Base-by-base conservation (phyloP, 2,113 vertebrate genomes). In the Nansenia antarctica region DNA sequence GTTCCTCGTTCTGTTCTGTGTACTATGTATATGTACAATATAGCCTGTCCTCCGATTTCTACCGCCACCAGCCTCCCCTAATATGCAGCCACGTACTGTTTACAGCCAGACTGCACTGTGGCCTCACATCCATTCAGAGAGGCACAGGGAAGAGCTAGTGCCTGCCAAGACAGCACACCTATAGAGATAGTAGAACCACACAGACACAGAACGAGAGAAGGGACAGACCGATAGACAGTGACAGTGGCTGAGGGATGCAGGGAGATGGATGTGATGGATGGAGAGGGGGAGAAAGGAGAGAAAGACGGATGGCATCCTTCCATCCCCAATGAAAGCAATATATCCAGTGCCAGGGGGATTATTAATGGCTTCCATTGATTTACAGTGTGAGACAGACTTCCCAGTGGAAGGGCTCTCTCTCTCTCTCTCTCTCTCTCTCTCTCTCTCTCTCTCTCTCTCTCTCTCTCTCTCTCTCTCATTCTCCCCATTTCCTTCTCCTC, bases 281-380 rank as follows among this genome's bases (percentile, higher is more conserved):
- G 73, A 73, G 58, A 47, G 68, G 77, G 59, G 59, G 68, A 61
- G 67, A 82, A 67, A 72, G 27, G 70, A 67, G 60, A 73, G 73
- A 82, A 72, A 62, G 60, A 78, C 80, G 75, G 83, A 85, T 85
- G 68, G 72, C 53, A 60, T 74, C 37, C 65, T 72, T 68, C 78
- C 74, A 47, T 83, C 66, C 32, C 26, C 69, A 59, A 73, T 73
- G 74, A 79, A 86, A 78, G 76, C 31, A 31, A 58, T 77, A 65
- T 65, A 74, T 64, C 57, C 57, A 35, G 26, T 29, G 60, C 49
- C 42, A 32, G 4, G 27, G 14, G 20, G 64, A 82, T 80, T 84
- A 86, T 70, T 64, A 77, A 90, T 78, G 70, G 29, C 71, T 77
- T 73, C 69, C 64, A 83, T 37, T 70, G 58, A 73, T 89, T 85